Conservation (phyloP, 2,888 invertebrate species). For the Syrphus vitripennis region DNA sequence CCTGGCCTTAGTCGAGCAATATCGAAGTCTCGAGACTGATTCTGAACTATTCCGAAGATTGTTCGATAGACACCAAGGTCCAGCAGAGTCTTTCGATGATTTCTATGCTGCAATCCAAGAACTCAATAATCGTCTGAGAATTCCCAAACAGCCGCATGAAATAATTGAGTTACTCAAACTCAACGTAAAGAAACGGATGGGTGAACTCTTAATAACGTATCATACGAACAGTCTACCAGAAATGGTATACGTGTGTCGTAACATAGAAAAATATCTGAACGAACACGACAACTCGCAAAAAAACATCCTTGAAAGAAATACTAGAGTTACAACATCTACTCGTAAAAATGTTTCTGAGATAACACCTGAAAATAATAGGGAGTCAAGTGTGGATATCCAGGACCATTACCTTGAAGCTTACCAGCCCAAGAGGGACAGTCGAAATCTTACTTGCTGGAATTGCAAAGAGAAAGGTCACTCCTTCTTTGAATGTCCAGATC, state of each 20-base stretch:
- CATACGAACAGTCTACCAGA: background rate
- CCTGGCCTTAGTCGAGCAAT: background rate
- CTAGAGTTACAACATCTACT: background rate
- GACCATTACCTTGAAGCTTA: too few relatives aligned
- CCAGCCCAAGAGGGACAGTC: too few relatives aligned
- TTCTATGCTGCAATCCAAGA: background rate
- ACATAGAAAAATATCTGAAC: background rate
- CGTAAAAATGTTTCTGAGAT: too few relatives aligned
- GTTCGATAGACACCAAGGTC: background rate
- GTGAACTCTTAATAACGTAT: background rate
- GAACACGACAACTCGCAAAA: background rate
- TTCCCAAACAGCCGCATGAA: background rate
- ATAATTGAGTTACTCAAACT: background rate
- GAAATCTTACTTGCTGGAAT: background rate
- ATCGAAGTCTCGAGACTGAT: slow-evolving; percentile 1
- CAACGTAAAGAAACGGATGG: background rate
- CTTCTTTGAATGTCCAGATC: background rate
- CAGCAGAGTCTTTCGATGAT: background rate
- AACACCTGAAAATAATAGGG: background rate
- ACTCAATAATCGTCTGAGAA: background rate
- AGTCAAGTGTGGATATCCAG: too few relatives aligned
- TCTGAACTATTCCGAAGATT: background rate
- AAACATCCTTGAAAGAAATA: background rate
- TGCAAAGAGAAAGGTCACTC: background rate
- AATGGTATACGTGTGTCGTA: background rate